phyloP scores from a whole-genome alignment of 2,888 invertebrate genomes.

The Drosophila prostipennis region DNA sequence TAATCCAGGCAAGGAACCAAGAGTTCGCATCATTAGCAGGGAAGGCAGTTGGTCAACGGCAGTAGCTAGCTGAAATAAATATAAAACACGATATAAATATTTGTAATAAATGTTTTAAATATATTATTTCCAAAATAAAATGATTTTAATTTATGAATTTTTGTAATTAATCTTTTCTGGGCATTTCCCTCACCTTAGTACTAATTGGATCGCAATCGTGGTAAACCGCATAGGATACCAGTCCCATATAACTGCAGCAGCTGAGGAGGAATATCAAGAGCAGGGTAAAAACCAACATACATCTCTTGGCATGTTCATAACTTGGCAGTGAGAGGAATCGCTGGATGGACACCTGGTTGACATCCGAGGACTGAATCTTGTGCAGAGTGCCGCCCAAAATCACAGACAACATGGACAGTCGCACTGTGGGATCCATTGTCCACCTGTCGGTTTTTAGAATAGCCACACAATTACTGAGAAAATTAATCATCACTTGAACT shows the following conservation, averaged over 20 bases:
- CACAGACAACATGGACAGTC: conserved; percentile 91
- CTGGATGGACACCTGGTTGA: conserved; percentile 94
- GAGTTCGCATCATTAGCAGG: conserved; percentile 93
- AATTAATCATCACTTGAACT: conserved; percentile 56
- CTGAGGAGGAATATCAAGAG: conserved; percentile 87
- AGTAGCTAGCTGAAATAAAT: conserved; percentile 86
- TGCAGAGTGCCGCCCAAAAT: conserved; percentile 90
- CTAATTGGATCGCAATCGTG: conserved; percentile 91
- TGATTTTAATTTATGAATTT: too few relatives aligned
- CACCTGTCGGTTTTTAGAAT: conserved; percentile 85
- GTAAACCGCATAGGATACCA: conserved; percentile 90
- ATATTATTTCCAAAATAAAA: neutral
- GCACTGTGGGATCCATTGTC: conserved; percentile 90
- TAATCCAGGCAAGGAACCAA: conserved; percentile 91
- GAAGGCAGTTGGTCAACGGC: conserved; percentile 93
- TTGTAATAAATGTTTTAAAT: neutral
- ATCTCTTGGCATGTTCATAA: conserved; percentile 88
- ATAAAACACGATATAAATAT: too few relatives aligned
- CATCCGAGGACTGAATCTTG: conserved; percentile 90
- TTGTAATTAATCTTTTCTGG: too few relatives aligned
- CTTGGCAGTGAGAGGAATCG: conserved; percentile 91
- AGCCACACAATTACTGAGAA: neutral
- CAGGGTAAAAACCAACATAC: conserved; percentile 88
- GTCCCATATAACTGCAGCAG: conserved; percentile 89
- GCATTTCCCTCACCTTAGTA: conserved; percentile 86